These are phyloP conservation scores for Kradibia gibbosae DNA, from an alignment of 1,140 invertebrate species.

Conservation along the genomic window DNA sequence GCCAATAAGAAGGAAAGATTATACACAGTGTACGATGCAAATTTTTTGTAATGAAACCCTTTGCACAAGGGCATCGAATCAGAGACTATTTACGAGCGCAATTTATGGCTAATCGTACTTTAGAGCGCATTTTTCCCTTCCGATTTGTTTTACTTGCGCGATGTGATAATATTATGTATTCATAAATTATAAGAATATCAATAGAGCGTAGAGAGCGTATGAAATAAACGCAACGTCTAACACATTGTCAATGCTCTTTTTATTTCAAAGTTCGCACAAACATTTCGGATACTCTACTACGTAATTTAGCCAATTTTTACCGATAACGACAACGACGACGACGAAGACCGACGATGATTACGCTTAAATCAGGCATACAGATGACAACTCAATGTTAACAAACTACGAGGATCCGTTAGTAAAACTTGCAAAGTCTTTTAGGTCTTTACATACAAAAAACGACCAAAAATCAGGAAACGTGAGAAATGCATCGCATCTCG, in stretches of 20 bases:
- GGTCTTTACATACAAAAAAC: not conserved
- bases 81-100: constrained; percentile 25
- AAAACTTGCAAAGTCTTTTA: not conserved
- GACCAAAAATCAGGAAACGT: not conserved
- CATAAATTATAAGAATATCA: constrained; percentile 28
- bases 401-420: not conserved
- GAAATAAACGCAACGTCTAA: constrained; percentile 46
- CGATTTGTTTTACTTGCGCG: constrained; percentile 54
- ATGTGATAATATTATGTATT: constrained; percentile 60
- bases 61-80: not conserved
- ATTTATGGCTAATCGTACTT: constrained; percentile 48
- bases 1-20: constrained; percentile 10
- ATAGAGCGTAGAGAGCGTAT: constrained; percentile 17
- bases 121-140: constrained; percentile 49
- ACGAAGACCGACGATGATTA: too few relatives aligned
- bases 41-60: constrained; percentile 3
- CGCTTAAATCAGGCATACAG: not conserved
- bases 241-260: constrained; percentile 49
- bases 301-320: constrained; percentile 64
- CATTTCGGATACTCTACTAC: constrained; percentile 52
- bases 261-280: constrained; percentile 56
- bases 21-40: constrained; percentile 13
- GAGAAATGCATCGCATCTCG: constrained; percentile 5
- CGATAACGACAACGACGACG: constrained; percentile 17
- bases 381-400: constrained; percentile 1